Percentiles rank a stretch among this genome's conserved stretches.
Evolutionary conservation across 2,113 vertebrate genomes (phyloP).

Genomic region (Crotophaga sulcirostris): DNA sequence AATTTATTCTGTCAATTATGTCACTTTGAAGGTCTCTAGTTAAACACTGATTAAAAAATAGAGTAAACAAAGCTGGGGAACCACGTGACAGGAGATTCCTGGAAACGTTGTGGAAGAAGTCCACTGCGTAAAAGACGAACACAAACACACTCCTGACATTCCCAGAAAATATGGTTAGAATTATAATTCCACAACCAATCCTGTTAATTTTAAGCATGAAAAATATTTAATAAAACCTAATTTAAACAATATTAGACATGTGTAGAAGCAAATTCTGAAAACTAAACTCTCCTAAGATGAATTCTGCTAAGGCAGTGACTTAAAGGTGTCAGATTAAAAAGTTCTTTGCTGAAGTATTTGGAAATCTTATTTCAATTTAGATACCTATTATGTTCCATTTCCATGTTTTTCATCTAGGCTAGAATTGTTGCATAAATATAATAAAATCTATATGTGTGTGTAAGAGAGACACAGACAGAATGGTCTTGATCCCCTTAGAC

Average conservation of each 20-base stretch:
- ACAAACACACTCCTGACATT: background rate
- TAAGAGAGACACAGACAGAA: background rate
- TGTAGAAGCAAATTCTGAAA: background rate
- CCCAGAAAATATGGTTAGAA: background rate
- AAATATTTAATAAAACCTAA: background rate
- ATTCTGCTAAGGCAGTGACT: background rate
- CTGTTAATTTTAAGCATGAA: constrained; percentile 1
- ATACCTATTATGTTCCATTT: background rate
- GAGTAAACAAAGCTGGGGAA: background rate
- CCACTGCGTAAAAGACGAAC: background rate
- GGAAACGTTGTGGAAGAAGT: background rate
- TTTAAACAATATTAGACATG: background rate
- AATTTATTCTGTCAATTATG: background rate
- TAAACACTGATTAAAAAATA: background rate
- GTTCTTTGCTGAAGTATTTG: background rate
- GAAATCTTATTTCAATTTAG: constrained; percentile 37
- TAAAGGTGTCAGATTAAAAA: constrained; percentile 21
- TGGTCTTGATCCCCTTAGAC: constrained; percentile 19
- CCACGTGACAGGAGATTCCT: background rate
- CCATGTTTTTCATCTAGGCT: background rate
- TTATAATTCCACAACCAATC: background rate
- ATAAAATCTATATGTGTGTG: background rate
- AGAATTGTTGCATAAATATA: constrained; percentile 3
- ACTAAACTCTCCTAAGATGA: background rate
- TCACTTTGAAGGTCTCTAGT: background rate